A percentile compares a stretch with the other conserved stretches of the same genome.
phyloP scores from a whole-genome alignment of 2,113 vertebrate species.

The Pardalotus punctatus region DNA sequence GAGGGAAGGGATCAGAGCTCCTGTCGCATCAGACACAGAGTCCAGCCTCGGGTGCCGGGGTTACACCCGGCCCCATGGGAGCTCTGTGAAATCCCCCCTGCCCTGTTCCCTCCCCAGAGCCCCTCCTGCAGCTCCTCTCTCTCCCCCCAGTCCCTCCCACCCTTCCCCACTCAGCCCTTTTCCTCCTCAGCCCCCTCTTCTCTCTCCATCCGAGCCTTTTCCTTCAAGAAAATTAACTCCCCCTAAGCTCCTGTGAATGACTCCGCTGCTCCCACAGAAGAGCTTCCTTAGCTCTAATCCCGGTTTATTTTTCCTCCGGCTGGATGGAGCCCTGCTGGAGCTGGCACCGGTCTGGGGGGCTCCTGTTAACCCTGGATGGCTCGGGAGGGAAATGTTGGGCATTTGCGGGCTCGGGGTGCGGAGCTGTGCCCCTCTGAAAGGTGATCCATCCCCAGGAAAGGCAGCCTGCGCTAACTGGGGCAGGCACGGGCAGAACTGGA shows the following conservation, averaged over 20 bases:
- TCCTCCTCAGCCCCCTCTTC: background rate
- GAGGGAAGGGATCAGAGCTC: too few species aligned
- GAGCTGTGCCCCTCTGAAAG: background rate
- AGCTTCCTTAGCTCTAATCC: background rate
- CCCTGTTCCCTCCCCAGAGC: background rate
- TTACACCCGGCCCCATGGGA: too few species aligned
- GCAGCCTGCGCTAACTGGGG: background rate
- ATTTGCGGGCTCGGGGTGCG: accelerated
- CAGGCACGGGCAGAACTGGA: background rate
- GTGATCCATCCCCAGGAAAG: background rate
- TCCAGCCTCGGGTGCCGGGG: too few species aligned
- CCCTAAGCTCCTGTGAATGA: background rate
- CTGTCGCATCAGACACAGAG: too few species aligned
- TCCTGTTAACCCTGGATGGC: background rate
- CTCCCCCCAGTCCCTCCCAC: background rate
- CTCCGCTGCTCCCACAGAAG: background rate
- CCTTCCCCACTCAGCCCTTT: background rate
- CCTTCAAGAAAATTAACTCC: background rate
- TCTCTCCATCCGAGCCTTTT: background rate
- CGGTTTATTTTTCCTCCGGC: background rate
- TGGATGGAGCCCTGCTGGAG: background rate
- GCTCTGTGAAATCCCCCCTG: background rate
- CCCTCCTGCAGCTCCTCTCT: background rate
- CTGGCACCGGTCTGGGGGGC: background rate
- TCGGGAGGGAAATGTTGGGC: accelerated